Percentiles rank a stretch among this genome's conserved stretches.
Conservation (phyloP, 1,140 invertebrate genomes). For the Heliconius hermathena region DNA sequence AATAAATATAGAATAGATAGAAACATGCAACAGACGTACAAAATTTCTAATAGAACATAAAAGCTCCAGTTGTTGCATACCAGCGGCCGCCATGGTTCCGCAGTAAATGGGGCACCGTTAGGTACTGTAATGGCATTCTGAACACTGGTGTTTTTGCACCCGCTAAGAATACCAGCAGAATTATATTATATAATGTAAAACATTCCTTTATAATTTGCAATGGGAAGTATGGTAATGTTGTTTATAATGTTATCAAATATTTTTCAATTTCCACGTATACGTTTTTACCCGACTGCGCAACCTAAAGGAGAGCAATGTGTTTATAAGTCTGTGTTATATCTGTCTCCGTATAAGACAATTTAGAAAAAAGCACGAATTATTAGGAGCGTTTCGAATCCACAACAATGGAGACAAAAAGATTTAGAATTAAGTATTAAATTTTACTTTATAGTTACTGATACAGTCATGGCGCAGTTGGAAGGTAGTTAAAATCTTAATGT, state of each 20-base stretch:
- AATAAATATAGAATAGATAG: no score
- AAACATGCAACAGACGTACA: background rate
- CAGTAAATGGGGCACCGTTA: slow-evolving; percentile 39
- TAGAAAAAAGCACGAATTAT: no score
- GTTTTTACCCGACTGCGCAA: background rate
- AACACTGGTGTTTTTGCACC: slow-evolving; percentile 11
- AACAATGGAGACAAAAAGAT: no score
- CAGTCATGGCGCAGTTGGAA: no score
- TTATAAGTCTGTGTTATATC: no score
- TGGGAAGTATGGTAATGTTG: background rate
- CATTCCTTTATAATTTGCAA: slow-evolving; percentile 3
- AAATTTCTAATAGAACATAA: background rate
- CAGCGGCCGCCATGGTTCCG: slow-evolving; percentile 20
- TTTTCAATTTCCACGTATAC: background rate
- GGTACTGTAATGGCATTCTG: slow-evolving; percentile 28
- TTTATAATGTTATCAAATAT: background rate
- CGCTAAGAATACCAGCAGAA: background rate
- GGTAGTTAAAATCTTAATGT: no score
- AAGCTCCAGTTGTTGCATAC: slow-evolving; percentile 24
- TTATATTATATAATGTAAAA: background rate
- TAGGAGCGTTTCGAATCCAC: no score
- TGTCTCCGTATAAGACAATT: no score
- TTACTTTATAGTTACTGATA: no score
- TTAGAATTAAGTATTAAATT: no score
- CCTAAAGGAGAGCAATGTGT: no score